Evolutionary conservation across 1,140 invertebrate species (phyloP), one percentile per base, ranked within the genome.

Genomic region (Drosophila subobscura): DNA sequence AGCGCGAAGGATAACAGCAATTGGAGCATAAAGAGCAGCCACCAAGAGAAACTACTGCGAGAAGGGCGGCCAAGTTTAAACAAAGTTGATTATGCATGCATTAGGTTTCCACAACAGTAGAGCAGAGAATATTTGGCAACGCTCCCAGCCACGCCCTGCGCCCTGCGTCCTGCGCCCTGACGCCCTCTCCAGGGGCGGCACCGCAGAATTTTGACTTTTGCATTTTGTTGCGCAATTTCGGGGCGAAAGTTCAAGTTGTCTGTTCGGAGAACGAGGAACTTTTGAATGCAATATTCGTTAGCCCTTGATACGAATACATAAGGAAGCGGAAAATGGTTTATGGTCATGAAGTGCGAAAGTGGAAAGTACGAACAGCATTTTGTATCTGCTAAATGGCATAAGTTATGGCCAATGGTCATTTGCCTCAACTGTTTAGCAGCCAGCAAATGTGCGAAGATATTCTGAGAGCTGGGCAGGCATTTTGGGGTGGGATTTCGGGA

Each of bases 61-160:
- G 45, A 77, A 80, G 66, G 78, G 78, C 66, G 84, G 75, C 72
- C 79, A 88, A 88, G 78, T 89, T 88, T 89, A 88, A 88, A 71
- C 79, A 88, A 89, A 88, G 83, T 88, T 88, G 83, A 88, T 88
- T 88, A 88, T 89, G 83, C 83, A 88, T 88, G 84, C 83, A 88
- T 88, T 88, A 79, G 83, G 83, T 86, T 86, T 85, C 73, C 71
- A 65, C 71, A 86, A 70, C 81, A 84, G 68, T 72, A 65, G 49
- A 84, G 68, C 66, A 65, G 49, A 77, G 45, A 56, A 81, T 81
- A 78, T 85, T 86, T 86, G 83, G 81, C 81, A 88, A 81, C 83
- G 83, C 81, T 86, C 63, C 63, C 59, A 77, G 72, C 81, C 77
- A 86, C 81, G 73, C 80, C 56, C 51, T 12, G 37, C 42, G 5